Conservation (phyloP, 2,888 invertebrate genomes). For the Orthonevra nobilis region DNA sequence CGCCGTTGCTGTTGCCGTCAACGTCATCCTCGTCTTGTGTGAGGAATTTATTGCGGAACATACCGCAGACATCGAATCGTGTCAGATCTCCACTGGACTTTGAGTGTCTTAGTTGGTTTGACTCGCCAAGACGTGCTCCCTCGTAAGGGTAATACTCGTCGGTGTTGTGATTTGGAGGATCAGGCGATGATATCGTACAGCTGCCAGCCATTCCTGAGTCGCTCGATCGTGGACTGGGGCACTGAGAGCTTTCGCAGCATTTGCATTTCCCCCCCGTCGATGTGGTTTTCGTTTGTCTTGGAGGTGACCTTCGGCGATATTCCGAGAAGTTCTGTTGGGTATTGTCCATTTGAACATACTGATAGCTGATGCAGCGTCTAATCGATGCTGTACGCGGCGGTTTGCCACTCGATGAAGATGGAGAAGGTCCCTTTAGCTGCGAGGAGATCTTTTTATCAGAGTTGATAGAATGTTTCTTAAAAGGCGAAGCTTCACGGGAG, state of each 20-base stretch:
- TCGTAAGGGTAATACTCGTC: slow-evolving; percentile 58
- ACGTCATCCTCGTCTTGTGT: slow-evolving; percentile 73
- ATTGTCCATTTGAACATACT: slow-evolving; percentile 78
- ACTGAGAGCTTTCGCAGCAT: slow-evolving; percentile 84
- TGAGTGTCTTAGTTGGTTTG: slow-evolving; percentile 31
- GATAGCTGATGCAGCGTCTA: slow-evolving; percentile 81
- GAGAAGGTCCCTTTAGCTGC: slow-evolving; percentile 48
- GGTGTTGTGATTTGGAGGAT: slow-evolving; percentile 79
- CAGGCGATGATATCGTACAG: slow-evolving; percentile 87
- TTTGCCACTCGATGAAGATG: slow-evolving; percentile 46
- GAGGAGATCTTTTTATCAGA: slow-evolving; percentile 81
- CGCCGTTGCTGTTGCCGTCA: too few species aligned
- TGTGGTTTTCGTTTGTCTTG: slow-evolving; percentile 46
- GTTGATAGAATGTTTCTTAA: slow-evolving; percentile 82
- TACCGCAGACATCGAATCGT: slow-evolving; percentile 79
- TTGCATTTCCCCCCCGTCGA: slow-evolving; percentile 80
- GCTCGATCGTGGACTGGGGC: slow-evolving; percentile 87
- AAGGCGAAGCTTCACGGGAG: slow-evolving; percentile 76
- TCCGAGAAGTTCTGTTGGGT: slow-evolving; percentile 22
- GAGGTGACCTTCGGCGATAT: slow-evolving; percentile 45
- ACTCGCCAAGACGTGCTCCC: slow-evolving; percentile 14
- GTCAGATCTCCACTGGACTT: slow-evolving; percentile 73
- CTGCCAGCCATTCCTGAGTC: slow-evolving; percentile 92
- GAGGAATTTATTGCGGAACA: slow-evolving; percentile 78
- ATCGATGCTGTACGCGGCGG: slow-evolving; percentile 74